Conservation (phyloP, 2,113 vertebrate genomes). For the Garra rufa region DNA sequence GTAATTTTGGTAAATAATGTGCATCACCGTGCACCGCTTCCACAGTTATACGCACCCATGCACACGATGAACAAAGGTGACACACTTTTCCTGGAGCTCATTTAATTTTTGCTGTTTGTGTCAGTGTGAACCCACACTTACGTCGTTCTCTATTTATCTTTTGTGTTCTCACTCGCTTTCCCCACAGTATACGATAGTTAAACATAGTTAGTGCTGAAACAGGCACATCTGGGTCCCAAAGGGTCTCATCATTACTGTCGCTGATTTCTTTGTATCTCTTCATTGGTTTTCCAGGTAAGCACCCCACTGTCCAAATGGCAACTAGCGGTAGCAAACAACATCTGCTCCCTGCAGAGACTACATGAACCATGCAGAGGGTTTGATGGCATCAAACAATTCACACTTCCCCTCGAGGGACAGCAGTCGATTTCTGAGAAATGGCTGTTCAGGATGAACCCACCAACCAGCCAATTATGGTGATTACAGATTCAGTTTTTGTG, state of each 20-base stretch:
- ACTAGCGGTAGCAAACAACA: not conserved
- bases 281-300: slow-evolving; percentile 34
- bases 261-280: slow-evolving; percentile 24
- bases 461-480: slow-evolving; percentile 11
- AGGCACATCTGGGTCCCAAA: slow-evolving; percentile 19
- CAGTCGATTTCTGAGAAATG: not conserved
- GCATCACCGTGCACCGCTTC: not conserved
- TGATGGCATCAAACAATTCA: slow-evolving; percentile 24
- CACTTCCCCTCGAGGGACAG: slow-evolving; percentile 1
- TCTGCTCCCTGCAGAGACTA: not conserved
- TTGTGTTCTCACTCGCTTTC: slow-evolving; percentile 5
- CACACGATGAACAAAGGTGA: slow-evolving; percentile 8
- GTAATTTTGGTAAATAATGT: slow-evolving; percentile 15
- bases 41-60: not conserved
- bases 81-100: slow-evolving; percentile 20
- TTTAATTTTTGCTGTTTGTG: slow-evolving; percentile 6
- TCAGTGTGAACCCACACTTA: slow-evolving; percentile 5
- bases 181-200: not conserved
- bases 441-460: not conserved
- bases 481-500: not conserved
- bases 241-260: slow-evolving; percentile 29
- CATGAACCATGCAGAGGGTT: not conserved
- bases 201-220: slow-evolving; percentile 2
- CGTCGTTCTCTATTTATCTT: slow-evolving; percentile 26
- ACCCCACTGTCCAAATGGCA: slow-evolving; percentile 10